Conservation (phyloP, 37 sponge, comb jelly and placozoan species). For the Petrosia ficiformis region DNA sequence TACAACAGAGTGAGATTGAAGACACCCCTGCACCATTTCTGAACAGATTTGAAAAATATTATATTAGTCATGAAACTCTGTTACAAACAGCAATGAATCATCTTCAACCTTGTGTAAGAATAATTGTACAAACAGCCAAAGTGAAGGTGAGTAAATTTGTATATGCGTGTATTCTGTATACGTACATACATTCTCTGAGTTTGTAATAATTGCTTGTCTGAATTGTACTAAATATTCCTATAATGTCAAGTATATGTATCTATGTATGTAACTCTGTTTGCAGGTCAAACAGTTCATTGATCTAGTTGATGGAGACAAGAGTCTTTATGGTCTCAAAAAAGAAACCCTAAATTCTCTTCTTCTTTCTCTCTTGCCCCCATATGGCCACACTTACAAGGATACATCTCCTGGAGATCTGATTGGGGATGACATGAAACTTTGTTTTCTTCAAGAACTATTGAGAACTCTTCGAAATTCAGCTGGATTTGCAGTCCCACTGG, state of each 20-base stretch:
- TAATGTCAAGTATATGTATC: too few species aligned
- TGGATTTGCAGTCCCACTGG: constrained; percentile 43
- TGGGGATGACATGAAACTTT: constrained; percentile 1
- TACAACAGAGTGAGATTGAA: constrained; percentile 65
- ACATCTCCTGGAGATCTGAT: constrained; percentile 1
- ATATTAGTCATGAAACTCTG: constrained; percentile 56
- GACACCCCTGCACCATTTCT: constrained; percentile 82
- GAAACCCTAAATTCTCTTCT: constrained; percentile 85
- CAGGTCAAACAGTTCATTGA: constrained; percentile 49
- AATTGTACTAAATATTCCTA: too few species aligned
- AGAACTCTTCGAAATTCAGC: constrained; percentile 24
- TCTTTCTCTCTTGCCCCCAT: constrained; percentile 64
- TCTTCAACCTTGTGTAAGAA: constrained; percentile 67
- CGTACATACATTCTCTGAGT: too few species aligned
- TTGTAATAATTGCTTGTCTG: neutral
- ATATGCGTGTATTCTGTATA: too few species aligned
- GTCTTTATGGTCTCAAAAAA: constrained; percentile 61
- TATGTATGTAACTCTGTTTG: too few species aligned
- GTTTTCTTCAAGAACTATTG: constrained; percentile 34
- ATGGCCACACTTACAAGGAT: constrained; percentile 14
- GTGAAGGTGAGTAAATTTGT: too few species aligned
- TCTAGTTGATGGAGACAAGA: constrained; percentile 20
- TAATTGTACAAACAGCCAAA: constrained; percentile 34
- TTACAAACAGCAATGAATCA: constrained; percentile 56
- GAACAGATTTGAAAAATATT: constrained; percentile 88